Evolutionary conservation across 2,888 invertebrate species (phyloP).

Genomic region (Mythimna albipuncta): DNA sequence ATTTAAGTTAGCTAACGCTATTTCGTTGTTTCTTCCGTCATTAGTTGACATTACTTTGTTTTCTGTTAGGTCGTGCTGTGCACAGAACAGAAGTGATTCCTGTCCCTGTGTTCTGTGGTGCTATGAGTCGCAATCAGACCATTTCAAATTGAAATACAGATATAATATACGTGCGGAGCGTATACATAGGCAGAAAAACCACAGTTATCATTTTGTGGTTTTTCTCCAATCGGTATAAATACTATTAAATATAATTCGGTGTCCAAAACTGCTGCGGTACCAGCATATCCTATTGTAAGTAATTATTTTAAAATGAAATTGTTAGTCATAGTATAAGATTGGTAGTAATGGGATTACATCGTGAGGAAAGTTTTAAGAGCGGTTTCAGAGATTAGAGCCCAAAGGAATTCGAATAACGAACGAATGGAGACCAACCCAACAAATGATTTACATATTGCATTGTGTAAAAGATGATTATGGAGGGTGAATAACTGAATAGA

Average conservation of each 20-base stretch:
- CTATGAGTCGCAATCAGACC: conserved; percentile 37
- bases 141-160: conserved; percentile 33
- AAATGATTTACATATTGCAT: not conserved
- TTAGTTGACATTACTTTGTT: conserved; percentile 7
- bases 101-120: conserved; percentile 2
- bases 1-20: not conserved
- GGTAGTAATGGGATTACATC: not conserved
- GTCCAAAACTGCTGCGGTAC: not conserved
- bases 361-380: not conserved
- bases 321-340: not conserved
- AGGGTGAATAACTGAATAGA: not conserved
- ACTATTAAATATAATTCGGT: conserved; percentile 11
- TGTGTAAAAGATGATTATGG: not conserved
- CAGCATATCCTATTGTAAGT: not conserved
- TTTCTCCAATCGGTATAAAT: not conserved
- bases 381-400: not conserved
- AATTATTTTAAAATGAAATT: not conserved
- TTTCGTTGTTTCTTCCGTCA: not conserved
- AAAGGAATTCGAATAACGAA: not conserved
- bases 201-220: conserved; percentile 1
- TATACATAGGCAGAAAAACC: conserved; percentile 30
- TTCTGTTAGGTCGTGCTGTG: conserved; percentile 16
- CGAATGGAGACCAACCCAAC: not conserved
- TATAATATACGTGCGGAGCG: not conserved
- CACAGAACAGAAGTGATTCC: too few species aligned